Evolutionary conservation across 1,140 invertebrate genomes (phyloP).

Genomic region (Meloidogyne chitwoodi): DNA sequence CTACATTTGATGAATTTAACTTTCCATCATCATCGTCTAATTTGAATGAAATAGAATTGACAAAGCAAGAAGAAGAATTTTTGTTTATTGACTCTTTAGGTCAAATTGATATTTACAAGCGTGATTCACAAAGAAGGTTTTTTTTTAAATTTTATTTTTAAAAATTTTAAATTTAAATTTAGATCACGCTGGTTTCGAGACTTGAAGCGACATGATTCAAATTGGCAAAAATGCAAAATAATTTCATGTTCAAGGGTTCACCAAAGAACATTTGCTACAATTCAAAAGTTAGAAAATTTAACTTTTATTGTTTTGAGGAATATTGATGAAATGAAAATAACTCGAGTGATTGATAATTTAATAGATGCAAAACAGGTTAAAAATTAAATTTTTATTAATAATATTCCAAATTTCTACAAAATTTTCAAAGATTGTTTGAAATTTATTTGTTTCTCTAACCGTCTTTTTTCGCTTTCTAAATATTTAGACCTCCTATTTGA

Average conservation of each 20-base stretch:
- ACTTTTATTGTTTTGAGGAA: background rate
- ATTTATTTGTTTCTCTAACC: no score
- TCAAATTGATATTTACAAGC: slow-evolving; percentile 5
- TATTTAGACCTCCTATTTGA: no score
- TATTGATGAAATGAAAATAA: background rate
- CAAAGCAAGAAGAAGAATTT: slow-evolving; percentile 8
- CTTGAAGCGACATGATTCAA: background rate
- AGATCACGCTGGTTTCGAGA: slow-evolving; percentile 2
- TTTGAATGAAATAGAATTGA: background rate
- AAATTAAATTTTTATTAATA: no score
- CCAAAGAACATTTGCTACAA: background rate
- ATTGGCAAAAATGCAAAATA: slow-evolving; percentile 6
- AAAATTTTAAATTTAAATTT: background rate
- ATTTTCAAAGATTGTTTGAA: no score
- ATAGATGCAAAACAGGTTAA: background rate
- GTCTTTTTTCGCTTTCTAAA: no score
- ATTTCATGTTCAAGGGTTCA: background rate
- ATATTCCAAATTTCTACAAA: no score
- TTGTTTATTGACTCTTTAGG: slow-evolving; percentile 4
- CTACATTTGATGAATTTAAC: slow-evolving; percentile 20
- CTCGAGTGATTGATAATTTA: background rate
- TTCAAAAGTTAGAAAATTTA: background rate
- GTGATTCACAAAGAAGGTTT: background rate
- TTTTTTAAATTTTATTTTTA: background rate
- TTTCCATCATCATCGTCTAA: background rate